Evolutionary conservation across 1,140 invertebrate species (phyloP), one percentile per base, ranked within the genome.

Genomic region (Melanaphis sacchari): DNA sequence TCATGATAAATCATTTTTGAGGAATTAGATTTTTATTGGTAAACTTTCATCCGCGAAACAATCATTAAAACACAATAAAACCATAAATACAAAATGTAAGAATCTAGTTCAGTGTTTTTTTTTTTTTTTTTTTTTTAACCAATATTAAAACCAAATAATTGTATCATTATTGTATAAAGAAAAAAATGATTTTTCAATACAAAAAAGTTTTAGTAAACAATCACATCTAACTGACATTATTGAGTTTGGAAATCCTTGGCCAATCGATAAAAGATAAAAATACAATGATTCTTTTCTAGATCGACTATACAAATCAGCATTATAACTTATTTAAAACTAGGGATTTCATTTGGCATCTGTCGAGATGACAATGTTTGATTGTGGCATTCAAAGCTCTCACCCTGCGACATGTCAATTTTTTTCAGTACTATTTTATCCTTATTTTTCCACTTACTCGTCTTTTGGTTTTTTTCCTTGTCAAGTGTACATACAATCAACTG

Each of bases 301-400:
- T n/a, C 43, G 0, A 52, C 36, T 31, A 52, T 40, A n/a, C 5
- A 11, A 54, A 85, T 22, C 90, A 26, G n/a, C 90, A 92, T 66
- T 81, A 93, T 85, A 40, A 85, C 36, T 54, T 93, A 93, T 93
- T 93, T 93, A 93, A 93, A 93, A 49, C 36, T 36, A 84, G 41
- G 76, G 43, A 81, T 84, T 92, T 92, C 41, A n/a, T 84, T 91
- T 91, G 90, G 41, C 40, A 84, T 38, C 66, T n/a, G 41, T 49
- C 36, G n/a, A 93, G 91, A 93, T 93, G 91, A 93, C 91, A 85
- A 85, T 41, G 24, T 85, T 54, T 81, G 91, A 93, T 93, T 85
- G 46, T 54, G 46, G 22, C 36, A 24, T 38, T 41, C n/a, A 85
- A 84, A 85, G 81, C 91, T n/a, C 36, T 85, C 36, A 11, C 7